These are phyloP conservation scores for Callipepla squamata DNA, from an alignment of 2,113 vertebrate genomes.

Conservation along the genomic window DNA sequence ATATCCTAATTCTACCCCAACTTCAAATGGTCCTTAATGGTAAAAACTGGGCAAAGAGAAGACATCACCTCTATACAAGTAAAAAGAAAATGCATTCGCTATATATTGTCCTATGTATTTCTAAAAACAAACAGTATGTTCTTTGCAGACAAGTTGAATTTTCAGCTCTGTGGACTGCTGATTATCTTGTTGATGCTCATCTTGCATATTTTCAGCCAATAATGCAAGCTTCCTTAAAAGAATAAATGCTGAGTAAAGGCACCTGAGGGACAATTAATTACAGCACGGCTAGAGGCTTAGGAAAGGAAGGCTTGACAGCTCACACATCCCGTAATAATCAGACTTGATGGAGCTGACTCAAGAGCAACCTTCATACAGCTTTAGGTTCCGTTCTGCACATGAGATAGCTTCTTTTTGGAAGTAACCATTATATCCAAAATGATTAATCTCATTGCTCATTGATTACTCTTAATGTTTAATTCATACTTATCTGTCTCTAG, in stretches of 20 bases:
- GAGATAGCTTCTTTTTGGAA: neutral
- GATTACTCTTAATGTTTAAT: conserved; percentile 41
- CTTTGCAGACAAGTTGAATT: neutral
- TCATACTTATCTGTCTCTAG: conserved; percentile 30
- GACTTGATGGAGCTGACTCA: neutral
- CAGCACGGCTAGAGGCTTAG: neutral
- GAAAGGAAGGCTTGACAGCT: neutral
- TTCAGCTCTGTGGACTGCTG: neutral
- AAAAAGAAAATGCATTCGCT: neutral
- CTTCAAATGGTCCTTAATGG: rapidly evolving
- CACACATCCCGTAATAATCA: neutral
- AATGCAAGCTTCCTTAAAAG: neutral
- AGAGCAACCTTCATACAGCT: neutral
- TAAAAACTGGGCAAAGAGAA: neutral
- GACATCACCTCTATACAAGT: rapidly evolving
- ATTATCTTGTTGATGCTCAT: neutral
- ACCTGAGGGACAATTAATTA: conserved; percentile 7
- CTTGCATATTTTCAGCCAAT: neutral
- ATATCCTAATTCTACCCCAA: neutral
- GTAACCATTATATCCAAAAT: conserved; percentile 22
- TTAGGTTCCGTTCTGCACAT: neutral
- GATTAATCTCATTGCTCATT: conserved; percentile 35
- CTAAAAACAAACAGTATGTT: neutral
- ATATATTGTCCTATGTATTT: neutral
- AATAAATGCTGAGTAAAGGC: neutral